These are phyloP conservation scores for Diabrotica balteata DNA, from an alignment of 2,888 invertebrate species.

Conservation along the genomic window DNA sequence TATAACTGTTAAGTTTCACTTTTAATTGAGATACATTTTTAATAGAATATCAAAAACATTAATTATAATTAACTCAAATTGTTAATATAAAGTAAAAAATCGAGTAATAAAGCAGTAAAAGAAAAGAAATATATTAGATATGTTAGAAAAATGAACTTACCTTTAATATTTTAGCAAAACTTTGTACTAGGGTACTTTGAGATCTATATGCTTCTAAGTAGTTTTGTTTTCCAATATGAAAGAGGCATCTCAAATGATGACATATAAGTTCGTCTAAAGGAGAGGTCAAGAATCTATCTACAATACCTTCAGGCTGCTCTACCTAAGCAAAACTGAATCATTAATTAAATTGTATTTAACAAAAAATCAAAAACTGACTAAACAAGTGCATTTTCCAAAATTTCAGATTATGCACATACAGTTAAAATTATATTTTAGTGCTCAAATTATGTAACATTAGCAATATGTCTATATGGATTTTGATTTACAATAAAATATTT, in stretches of 20 bases:
- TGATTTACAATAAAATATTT: too few relatives aligned
- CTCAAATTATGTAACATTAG: too few relatives aligned
- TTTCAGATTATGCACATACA: not conserved
- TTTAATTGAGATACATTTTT: too few relatives aligned
- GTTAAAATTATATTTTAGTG: too few relatives aligned
- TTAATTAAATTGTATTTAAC: not conserved
- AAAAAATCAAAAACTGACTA: not conserved
- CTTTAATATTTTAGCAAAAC: constrained; percentile 77
- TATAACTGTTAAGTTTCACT: too few relatives aligned
- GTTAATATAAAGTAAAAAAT: too few relatives aligned
- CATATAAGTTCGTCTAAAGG: constrained; percentile 80
- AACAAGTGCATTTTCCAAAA: not conserved
- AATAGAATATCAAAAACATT: too few relatives aligned
- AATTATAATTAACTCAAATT: too few relatives aligned
- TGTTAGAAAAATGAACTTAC: not conserved
- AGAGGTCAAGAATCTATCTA: constrained; percentile 73
- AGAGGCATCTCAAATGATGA: constrained; percentile 75
- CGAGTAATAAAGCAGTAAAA: too few relatives aligned
- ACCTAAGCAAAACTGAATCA: constrained; percentile 48
- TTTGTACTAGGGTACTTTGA: constrained; percentile 80
- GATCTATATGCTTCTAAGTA: constrained; percentile 77
- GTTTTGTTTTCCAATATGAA: constrained; percentile 61
- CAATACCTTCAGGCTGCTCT: constrained; percentile 73
- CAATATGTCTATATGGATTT: too few relatives aligned
- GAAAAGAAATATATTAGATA: too few relatives aligned